Percentiles rank a stretch among this genome's conserved stretches.
phyloP scores from a whole-genome alignment of 2,797 vertebrate species.

The Ciconia nigra region DNA sequence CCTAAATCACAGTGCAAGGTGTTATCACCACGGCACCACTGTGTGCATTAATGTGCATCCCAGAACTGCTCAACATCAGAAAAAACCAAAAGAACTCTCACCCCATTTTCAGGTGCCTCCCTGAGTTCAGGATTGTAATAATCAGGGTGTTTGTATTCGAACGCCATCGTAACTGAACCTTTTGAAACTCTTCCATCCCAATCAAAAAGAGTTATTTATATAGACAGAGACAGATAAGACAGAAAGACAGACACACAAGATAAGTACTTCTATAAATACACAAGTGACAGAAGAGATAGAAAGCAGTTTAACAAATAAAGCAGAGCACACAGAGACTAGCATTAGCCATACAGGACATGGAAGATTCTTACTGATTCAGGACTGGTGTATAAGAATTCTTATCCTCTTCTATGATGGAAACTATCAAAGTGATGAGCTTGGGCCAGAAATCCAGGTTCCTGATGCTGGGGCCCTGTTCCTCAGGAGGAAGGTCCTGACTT shows the following conservation, averaged over 20 bases:
- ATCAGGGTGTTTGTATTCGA: slow-evolving; percentile 44
- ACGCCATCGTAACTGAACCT: slow-evolving; percentile 46
- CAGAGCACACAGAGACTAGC: background rate
- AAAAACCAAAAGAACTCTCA: slow-evolving; percentile 62
- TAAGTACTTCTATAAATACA: slow-evolving; percentile 48
- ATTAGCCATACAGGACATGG: background rate
- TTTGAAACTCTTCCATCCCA: slow-evolving; percentile 67
- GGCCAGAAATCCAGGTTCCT: slow-evolving; percentile 99
- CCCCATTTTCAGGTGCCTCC: slow-evolving; percentile 55
- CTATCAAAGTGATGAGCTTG: slow-evolving; percentile 96
- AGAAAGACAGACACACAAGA: slow-evolving; percentile 74
- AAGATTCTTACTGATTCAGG: slow-evolving; percentile 91
- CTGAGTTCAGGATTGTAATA: slow-evolving; percentile 59
- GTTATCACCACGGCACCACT: background rate
- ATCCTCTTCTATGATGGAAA: slow-evolving; percentile 98
- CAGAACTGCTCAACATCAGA: slow-evolving; percentile 9
- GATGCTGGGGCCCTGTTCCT: slow-evolving; percentile 95
- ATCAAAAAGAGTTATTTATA: slow-evolving; percentile 75
- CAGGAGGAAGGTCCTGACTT: slow-evolving; percentile 87
- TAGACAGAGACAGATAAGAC: slow-evolving; percentile 77
- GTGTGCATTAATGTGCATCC: background rate
- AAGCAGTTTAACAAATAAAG: slow-evolving; percentile 63
- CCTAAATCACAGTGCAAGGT: background rate
- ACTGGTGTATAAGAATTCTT: slow-evolving; percentile 95
- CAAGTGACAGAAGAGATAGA: slow-evolving; percentile 68